A percentile compares a stretch with the other conserved stretches of the same genome.
These are phyloP conservation scores for Drosophila mimetica DNA, from an alignment of 2,888 invertebrate genomes.

Conservation along the genomic window DNA sequence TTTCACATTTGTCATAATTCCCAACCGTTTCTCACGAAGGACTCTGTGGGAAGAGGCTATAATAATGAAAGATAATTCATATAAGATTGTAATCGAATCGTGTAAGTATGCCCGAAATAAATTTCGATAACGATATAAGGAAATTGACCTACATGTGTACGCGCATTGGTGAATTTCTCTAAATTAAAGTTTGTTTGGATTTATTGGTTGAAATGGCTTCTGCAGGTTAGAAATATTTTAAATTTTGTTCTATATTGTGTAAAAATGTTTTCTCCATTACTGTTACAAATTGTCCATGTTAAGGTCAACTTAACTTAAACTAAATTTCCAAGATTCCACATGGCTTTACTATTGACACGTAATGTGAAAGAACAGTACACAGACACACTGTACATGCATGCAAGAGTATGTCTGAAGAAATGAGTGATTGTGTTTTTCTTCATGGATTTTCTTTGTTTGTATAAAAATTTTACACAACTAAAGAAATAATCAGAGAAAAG, in stretches of 20 bases:
- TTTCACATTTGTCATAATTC: no score
- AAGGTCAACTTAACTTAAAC: slow-evolving; percentile 69
- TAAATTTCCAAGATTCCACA: slow-evolving; percentile 29
- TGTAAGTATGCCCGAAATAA: neutral
- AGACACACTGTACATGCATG: neutral
- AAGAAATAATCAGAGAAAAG: no score
- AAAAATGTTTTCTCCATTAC: neutral
- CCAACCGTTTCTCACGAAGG: no score
- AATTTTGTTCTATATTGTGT: neutral
- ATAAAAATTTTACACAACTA: no score
- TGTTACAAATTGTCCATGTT: neutral
- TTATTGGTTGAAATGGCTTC: slow-evolving; percentile 88
- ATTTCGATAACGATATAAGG: slow-evolving; percentile 24
- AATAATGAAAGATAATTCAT: no score
- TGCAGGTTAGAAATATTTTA: slow-evolving; percentile 87
- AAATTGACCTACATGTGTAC: slow-evolving; percentile 48
- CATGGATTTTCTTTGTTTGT: no score
- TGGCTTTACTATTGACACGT: slow-evolving; percentile 60
- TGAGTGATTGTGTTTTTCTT: neutral
- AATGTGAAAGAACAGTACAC: slow-evolving; percentile 21
- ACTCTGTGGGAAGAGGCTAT: no score
- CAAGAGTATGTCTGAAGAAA: neutral
- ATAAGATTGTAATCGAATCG: neutral
- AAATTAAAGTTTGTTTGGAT: slow-evolving; percentile 71
- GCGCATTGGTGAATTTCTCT: slow-evolving; percentile 56